Conservation (phyloP, 35 echinoderm and acorn worm species). For the Nesometra sesokonis region DNA sequence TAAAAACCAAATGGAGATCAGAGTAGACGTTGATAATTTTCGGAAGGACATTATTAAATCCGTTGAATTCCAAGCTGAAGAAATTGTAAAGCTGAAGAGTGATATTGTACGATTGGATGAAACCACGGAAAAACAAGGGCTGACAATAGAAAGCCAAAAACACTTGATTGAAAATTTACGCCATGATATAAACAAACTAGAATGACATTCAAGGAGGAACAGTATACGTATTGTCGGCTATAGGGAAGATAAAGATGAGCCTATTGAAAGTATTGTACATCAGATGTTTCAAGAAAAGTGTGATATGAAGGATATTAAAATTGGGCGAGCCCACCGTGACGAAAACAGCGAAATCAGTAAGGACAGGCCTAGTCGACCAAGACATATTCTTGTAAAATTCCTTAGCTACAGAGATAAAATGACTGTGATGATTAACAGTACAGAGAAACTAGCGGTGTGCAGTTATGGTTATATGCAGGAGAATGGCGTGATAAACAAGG, state of each 20-base stretch:
- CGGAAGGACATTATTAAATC: not conserved
- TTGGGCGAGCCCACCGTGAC: not conserved
- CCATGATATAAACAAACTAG: not conserved
- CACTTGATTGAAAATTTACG: not conserved
- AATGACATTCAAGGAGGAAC: not conserved
- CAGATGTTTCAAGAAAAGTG: not conserved
- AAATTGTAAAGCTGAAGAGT: not conserved
- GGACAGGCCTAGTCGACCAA: not conserved
- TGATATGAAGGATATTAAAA: not conserved
- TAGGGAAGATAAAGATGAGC: too few species aligned
- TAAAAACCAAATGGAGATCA: not conserved
- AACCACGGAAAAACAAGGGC: not conserved
- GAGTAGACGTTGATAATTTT: not conserved
- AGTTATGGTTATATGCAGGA: not conserved
- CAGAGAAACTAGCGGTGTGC: not conserved
- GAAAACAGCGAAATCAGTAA: not conserved
- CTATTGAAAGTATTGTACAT: not conserved
- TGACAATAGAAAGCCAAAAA: not conserved
- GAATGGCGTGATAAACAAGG: not conserved
- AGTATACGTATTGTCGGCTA: too few species aligned
- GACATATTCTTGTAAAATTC: not conserved
- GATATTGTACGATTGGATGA: not conserved
- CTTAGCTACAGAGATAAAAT: not conserved
- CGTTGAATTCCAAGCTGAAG: not conserved
- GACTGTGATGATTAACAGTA: not conserved